A percentile compares a stretch with the other conserved stretches of the same genome.
These are phyloP conservation scores for Eupsittula cactorum DNA, from an alignment of 2,113 vertebrate species.

Conservation along the genomic window DNA sequence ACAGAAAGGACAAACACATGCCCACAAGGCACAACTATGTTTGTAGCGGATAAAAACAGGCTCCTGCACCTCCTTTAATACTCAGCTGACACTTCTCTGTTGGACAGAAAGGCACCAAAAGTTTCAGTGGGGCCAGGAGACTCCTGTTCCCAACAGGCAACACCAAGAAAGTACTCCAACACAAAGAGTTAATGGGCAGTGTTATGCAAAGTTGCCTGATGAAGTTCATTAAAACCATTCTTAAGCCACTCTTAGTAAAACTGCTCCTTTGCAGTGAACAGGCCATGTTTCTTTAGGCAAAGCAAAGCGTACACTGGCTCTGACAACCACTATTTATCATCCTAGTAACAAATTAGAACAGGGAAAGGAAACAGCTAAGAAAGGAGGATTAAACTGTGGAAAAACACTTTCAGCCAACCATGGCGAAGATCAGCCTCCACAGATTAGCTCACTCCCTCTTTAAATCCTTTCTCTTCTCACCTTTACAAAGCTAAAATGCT, in stretches of 20 bases:
- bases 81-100: not conserved
- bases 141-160: not conserved
- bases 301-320: slow-evolving; percentile 4
- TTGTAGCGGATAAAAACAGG: not conserved
- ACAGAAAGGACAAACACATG: not conserved
- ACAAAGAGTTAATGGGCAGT: not conserved
- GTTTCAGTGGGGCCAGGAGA: not conserved
- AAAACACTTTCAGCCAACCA: not conserved
- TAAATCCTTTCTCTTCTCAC: slow-evolving; percentile 27
- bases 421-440: not conserved
- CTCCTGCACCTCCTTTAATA: not conserved
- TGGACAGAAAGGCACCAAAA: not conserved
- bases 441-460: not conserved
- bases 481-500: slow-evolving; percentile 16
- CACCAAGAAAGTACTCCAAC: not conserved
- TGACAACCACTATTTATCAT: not conserved
- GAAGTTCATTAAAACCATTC: not conserved
- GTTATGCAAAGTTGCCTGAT: not conserved
- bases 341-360: not conserved
- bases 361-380: not conserved
- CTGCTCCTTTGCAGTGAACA: not conserved
- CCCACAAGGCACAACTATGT: not conserved
- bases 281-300: not conserved
- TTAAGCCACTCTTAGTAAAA: not conserved
- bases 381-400: not conserved